Evolutionary conservation across 2,113 vertebrate species (phyloP).

Genomic region (Collichthys lucidus): DNA sequence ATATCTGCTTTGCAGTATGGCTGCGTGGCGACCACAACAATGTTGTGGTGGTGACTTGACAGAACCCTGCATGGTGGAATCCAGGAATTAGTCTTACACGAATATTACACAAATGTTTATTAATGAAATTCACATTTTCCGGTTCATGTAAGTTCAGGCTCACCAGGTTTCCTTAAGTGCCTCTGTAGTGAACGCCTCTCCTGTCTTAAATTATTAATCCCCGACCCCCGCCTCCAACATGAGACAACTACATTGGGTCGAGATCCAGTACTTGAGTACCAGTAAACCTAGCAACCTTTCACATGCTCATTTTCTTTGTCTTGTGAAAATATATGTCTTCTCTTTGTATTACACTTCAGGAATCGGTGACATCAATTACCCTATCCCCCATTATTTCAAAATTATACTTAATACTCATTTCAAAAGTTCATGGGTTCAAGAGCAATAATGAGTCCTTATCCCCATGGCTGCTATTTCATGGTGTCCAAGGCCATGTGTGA

Average conservation of each 20-base stretch:
- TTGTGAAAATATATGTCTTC: slow-evolving; percentile 17
- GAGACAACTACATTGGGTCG: slow-evolving; percentile 23
- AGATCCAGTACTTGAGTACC: not conserved
- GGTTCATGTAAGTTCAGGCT: not conserved
- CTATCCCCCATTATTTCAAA: not conserved
- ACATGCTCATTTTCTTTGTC: not conserved
- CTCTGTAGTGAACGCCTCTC: slow-evolving; percentile 11
- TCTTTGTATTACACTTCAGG: not conserved
- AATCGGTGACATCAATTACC: slow-evolving; percentile 20
- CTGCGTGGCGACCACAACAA: too few species aligned
- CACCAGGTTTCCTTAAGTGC: slow-evolving; percentile 9
- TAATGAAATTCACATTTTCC: not conserved
- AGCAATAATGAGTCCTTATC: slow-evolving; percentile 42
- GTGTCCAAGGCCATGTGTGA: slow-evolving; percentile 59
- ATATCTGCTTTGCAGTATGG: not conserved
- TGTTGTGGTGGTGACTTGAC: too few species aligned
- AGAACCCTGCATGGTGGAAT: too few species aligned
- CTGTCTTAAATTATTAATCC: slow-evolving; percentile 42
- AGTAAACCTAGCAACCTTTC: slow-evolving; percentile 14
- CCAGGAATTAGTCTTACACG: too few species aligned
- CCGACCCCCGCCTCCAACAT: not conserved
- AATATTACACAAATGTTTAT: not conserved
- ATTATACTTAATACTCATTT: slow-evolving; percentile 29
- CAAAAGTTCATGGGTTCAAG: slow-evolving; percentile 55
- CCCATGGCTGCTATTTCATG: slow-evolving; percentile 24